Base-by-base conservation (phyloP, 2,797 vertebrate genomes). In the Sarcophilus harrisii region DNA sequence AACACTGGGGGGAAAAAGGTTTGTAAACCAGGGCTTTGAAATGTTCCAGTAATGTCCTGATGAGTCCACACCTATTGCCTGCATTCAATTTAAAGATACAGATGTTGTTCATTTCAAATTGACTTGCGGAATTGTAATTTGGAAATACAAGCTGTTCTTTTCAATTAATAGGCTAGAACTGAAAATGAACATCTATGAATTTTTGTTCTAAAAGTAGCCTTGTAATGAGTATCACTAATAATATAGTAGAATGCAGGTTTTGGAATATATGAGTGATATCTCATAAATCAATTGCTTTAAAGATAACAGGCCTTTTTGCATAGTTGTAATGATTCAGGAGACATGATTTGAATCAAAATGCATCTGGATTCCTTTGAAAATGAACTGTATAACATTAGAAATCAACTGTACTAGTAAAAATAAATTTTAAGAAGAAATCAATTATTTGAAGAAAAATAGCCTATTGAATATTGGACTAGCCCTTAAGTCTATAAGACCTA, bases 131-230 rank as follows among this genome's bases (percentile, higher is more conserved):
- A 32, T 60, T 66, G 62, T 29, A 45, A 92, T 94, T 92, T 97
- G 49, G 90, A 96, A 94, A 90, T 58, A 38, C 49, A 8, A 52
- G 66, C 45, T 93, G 38, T 12, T 92, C 45, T 92, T 28, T 95
- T 95, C 30, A 95, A 81, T 87, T 95, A 60, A 94, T 58, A 94
- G 13, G 62, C 57, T 45, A 95, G 90, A 97, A 97, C 38, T 94
- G 81, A 81, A 89, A 96, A 96, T 62, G 87, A 95, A 52, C n/a
- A 73, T 73, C 13, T 73, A 54, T 8, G 12, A 0, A 60, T 55
- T 9, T 32, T 11, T 45, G 9, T 0, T 16, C 29, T 30, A 87
- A 16, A 29, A 95, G 94, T 96, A 57, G 49, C 58, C 54, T 1
- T 10, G 52, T 90, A 73, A 91, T 93, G 38, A 81, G 21, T 45